These are phyloP conservation scores for Arothron firmamentum DNA, from an alignment of 2,113 vertebrate genomes.

Conservation along the genomic window DNA sequence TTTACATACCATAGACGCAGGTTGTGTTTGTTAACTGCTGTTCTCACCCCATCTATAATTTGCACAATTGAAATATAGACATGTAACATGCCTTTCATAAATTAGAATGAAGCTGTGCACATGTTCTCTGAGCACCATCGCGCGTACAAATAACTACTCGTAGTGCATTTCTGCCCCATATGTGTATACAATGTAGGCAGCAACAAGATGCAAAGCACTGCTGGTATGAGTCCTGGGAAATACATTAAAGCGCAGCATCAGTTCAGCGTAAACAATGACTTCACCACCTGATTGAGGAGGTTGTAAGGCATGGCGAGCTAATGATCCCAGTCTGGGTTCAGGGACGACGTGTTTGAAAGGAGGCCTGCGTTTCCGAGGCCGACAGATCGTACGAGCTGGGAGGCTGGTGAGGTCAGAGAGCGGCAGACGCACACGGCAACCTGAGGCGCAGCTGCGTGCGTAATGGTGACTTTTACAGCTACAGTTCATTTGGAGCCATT, in stretches of 20 bases:
- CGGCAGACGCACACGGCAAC: slow-evolving; percentile 30
- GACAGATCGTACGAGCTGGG: slow-evolving; percentile 2
- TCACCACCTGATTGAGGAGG: slow-evolving; percentile 35
- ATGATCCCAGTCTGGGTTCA: slow-evolving; percentile 44
- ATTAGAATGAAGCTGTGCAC: slow-evolving; percentile 1
- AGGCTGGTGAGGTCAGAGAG: slow-evolving; percentile 19
- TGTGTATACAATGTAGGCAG: not conserved
- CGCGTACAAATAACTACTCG: slow-evolving; percentile 2
- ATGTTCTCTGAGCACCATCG: slow-evolving; percentile 7
- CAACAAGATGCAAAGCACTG: too few relatives aligned
- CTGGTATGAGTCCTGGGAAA: slow-evolving; percentile 29
- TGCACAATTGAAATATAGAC: slow-evolving; percentile 29
- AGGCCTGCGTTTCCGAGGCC: slow-evolving; percentile 22
- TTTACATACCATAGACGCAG: slow-evolving; percentile 59
- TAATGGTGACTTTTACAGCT: slow-evolving; percentile 50
- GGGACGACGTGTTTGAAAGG: slow-evolving; percentile 25
- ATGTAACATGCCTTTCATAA: slow-evolving; percentile 37
- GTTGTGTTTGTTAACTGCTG: slow-evolving; percentile 53
- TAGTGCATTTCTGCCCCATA: slow-evolving; percentile 22
- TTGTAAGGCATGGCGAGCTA: slow-evolving; percentile 17
- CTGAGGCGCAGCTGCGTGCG: slow-evolving; percentile 21
- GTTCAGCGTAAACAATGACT: slow-evolving; percentile 53
- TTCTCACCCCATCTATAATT: slow-evolving; percentile 48
- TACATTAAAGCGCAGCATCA: slow-evolving; percentile 36
- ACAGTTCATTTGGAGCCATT: slow-evolving; percentile 43